Evolutionary conservation across 2,113 vertebrate species (phyloP).

Genomic region (Peromyscus californicus): DNA sequence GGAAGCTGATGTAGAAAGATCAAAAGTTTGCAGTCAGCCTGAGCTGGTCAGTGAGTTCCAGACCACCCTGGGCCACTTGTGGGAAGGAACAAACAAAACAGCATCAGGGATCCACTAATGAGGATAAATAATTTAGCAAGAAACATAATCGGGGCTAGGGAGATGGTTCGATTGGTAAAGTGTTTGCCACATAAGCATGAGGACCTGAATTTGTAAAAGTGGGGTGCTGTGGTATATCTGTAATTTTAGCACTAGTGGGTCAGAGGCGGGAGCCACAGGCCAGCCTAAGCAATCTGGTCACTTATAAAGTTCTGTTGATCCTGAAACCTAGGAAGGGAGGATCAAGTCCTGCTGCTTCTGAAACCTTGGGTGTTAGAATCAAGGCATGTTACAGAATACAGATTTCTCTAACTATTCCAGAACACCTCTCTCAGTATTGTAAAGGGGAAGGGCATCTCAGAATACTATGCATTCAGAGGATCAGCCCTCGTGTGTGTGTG

Average conservation of each 20-base stretch:
- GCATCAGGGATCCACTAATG: not conserved
- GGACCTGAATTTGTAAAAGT: no score
- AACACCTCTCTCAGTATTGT: not conserved
- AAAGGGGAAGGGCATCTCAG: not conserved
- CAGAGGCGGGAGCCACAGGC: not conserved
- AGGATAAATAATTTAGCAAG: conserved; percentile 5
- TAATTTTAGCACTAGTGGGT: no score
- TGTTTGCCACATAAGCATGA: not conserved
- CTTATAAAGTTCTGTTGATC: conserved; percentile 27
- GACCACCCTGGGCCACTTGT: not conserved
- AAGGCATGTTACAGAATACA: conserved; percentile 13
- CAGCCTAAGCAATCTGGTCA: not conserved
- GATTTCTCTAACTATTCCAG: conserved; percentile 17
- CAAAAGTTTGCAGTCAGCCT: not conserved
- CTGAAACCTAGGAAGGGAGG: not conserved
- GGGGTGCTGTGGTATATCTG: not conserved
- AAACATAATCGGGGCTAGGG: not conserved
- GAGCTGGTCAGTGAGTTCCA: not conserved
- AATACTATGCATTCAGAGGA: no score
- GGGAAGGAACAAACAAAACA: not conserved
- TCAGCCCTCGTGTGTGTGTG: no score
- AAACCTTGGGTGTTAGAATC: conserved; percentile 38
- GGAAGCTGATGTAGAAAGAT: not conserved
- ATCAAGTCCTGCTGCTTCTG: not conserved
- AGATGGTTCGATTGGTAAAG: not conserved